phyloP scores from a whole-genome alignment of 2,797 vertebrate genomes.

The Eulemur albifrons region DNA sequence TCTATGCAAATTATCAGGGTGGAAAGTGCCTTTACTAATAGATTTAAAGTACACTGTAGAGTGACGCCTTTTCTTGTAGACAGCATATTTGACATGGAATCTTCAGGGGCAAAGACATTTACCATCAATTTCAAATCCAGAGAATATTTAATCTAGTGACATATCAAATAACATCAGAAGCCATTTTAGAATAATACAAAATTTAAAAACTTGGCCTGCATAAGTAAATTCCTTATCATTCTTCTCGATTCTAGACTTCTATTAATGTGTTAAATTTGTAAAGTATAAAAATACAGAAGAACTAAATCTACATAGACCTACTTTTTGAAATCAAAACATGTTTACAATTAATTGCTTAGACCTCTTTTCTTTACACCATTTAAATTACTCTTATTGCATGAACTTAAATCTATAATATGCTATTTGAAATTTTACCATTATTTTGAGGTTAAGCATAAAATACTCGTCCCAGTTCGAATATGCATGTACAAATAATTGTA shows the following conservation, averaged over 20 bases:
- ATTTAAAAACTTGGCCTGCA: background rate
- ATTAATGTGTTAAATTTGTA: background rate
- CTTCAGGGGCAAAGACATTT: slow-evolving; percentile 56
- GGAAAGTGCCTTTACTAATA: slow-evolving; percentile 66
- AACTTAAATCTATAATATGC: background rate
- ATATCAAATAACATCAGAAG: background rate
- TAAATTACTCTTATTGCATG: background rate
- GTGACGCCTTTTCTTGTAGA: background rate
- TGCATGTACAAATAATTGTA: background rate
- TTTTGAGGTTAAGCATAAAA: background rate
- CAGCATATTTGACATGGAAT: slow-evolving; percentile 54
- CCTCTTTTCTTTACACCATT: background rate
- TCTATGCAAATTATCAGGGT: slow-evolving; percentile 66
- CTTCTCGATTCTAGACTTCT: background rate
- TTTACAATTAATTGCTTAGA: background rate
- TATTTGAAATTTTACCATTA: background rate
- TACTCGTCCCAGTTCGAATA: background rate
- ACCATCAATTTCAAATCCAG: slow-evolving; percentile 29
- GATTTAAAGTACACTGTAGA: slow-evolving; percentile 73
- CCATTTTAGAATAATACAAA: slow-evolving; percentile 52
- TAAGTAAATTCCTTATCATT: slow-evolving; percentile 26
- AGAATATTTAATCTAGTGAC: background rate
- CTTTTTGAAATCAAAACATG: background rate
- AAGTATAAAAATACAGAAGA: background rate
- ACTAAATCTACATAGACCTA: background rate